Evolutionary conservation across 2,113 vertebrate genomes (phyloP).

Genomic region (Accipiter cooperii): DNA sequence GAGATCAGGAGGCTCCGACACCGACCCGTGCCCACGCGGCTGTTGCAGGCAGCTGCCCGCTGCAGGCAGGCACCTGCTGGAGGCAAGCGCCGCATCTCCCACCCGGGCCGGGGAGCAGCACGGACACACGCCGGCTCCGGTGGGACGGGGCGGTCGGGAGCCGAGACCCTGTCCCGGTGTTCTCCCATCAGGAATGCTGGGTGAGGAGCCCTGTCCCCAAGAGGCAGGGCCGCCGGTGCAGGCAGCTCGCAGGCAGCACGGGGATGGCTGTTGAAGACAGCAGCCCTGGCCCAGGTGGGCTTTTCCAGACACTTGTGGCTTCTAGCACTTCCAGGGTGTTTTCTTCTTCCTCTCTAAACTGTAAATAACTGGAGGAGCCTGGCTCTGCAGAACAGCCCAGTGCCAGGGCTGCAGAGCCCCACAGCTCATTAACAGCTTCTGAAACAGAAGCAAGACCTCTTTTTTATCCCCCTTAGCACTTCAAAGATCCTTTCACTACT

Average conservation of each 20-base stretch:
- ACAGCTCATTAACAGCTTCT: not conserved
- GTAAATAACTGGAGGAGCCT: not conserved
- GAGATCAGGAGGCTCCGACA: not conserved
- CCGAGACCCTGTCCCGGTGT: fast-evolving
- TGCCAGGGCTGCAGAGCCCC: not conserved
- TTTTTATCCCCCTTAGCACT: not conserved
- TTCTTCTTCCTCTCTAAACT: not conserved
- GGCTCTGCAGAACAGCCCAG: not conserved
- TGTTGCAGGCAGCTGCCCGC: not conserved
- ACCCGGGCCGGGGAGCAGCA: not conserved
- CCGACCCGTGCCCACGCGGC: fast-evolving
- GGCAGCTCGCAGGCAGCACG: not conserved
- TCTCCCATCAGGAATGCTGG: fast-evolving
- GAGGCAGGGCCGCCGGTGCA: not conserved
- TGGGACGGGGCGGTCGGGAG: not conserved
- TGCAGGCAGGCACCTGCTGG: not conserved
- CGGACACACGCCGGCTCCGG: fast-evolving
- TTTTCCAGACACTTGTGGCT: not conserved
- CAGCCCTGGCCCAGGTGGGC: not conserved
- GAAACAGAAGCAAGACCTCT: not conserved
- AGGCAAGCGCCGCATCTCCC: not conserved
- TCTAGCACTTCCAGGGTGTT: not conserved
- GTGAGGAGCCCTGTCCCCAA: not conserved
- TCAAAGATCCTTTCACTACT: not conserved
- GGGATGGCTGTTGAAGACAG: not conserved